Conservation (phyloP, 2,888 invertebrate genomes). For the Calliopum simillimum region DNA sequence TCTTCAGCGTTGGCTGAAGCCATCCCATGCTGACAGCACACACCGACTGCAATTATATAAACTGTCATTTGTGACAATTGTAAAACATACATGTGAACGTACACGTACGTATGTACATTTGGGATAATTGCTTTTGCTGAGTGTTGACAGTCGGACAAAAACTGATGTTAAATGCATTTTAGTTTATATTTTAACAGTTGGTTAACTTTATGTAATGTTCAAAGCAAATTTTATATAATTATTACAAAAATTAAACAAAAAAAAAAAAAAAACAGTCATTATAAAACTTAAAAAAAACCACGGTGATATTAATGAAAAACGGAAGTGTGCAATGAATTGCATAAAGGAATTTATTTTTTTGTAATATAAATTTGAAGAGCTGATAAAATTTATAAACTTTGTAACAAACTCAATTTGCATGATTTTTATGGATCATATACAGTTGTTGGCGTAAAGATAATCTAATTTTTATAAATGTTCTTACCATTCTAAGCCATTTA, state of each 20-base stretch:
- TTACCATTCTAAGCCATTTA: no score
- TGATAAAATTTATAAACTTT: no score
- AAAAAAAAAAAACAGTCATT: no score
- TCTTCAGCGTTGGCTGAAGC: not conserved
- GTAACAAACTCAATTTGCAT: no score
- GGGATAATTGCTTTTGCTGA: not conserved
- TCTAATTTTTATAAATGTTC: no score
- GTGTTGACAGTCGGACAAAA: slow-evolving; percentile 55
- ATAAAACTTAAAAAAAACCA: no score
- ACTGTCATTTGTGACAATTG: slow-evolving; percentile 5
- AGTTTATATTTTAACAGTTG: slow-evolving; percentile 64
- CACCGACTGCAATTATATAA: not conserved
- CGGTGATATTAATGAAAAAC: no score
- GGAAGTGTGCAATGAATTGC: no score
- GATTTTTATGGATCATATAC: no score
- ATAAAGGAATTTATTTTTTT: no score
- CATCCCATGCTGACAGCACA: not conserved
- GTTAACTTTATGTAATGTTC: slow-evolving; percentile 62
- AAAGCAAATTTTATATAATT: slow-evolving; percentile 50
- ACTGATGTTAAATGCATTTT: slow-evolving; percentile 60
- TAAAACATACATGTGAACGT: not conserved
- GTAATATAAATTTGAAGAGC: no score
- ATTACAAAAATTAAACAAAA: not conserved
- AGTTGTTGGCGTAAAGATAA: no score
- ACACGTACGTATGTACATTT: not conserved